phyloP scores from a whole-genome alignment of 2,797 vertebrate genomes.

The Spinus olivaceus region DNA sequence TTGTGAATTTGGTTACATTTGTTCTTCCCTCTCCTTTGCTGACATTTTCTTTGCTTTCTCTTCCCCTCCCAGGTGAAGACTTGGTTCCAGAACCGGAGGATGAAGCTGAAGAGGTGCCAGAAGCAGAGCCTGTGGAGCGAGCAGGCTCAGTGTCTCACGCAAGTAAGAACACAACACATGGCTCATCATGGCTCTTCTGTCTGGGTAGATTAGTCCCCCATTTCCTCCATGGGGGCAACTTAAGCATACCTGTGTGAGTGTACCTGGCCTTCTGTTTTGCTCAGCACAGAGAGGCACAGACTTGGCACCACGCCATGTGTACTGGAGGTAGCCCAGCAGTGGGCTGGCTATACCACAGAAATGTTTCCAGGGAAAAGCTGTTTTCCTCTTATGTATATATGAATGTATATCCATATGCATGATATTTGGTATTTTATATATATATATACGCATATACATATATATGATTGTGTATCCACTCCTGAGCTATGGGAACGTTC shows the following conservation, averaged over 20 bases:
- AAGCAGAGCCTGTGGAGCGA: slow-evolving; percentile 81
- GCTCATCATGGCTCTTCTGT: not conserved
- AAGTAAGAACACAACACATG: not conserved
- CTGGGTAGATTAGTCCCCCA: not conserved
- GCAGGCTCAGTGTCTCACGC: slow-evolving; percentile 21
- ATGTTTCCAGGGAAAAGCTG: not conserved
- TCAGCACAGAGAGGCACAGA: not conserved
- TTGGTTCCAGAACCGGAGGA: slow-evolving; percentile 93
- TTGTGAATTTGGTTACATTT: not conserved
- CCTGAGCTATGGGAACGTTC: not conserved
- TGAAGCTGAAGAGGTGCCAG: slow-evolving; percentile 87
- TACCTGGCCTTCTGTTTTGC: not conserved
- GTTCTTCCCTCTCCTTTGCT: not conserved
- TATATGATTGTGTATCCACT: not conserved
- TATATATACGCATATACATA: too few relatives aligned
- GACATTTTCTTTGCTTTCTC: not conserved
- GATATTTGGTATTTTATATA: too few relatives aligned
- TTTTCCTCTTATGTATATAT: not conserved
- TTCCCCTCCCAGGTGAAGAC: slow-evolving; percentile 84
- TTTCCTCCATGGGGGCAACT: not conserved
- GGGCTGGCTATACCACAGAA: not conserved
- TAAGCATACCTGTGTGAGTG: accelerated
- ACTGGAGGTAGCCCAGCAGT: not conserved
- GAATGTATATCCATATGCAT: too few relatives aligned
- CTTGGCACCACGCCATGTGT: not conserved